Evolutionary conservation across 2,888 invertebrate species (phyloP), one percentile per base, ranked within the genome.

Genomic region (Argyresthia goedartella): DNA sequence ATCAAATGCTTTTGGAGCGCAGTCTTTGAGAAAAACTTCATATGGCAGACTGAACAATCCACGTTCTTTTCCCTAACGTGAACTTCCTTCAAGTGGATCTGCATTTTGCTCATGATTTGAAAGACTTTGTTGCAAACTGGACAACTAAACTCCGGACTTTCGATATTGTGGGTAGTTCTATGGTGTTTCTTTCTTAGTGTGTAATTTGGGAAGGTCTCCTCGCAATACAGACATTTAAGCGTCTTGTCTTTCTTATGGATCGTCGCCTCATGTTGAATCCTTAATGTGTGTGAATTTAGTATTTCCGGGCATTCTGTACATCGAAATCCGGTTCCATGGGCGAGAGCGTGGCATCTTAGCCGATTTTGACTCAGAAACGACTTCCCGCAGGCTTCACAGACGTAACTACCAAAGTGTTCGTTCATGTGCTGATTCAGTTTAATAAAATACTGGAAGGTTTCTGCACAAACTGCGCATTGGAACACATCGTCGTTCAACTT

Each of bases 1-100:
- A 87, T 60, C 81, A 88, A 86, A 51, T 89, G 89, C 25, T 86
- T 84, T 35, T 84, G 80, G 0, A 89, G 74, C 45, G 84, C 86
- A 0, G 82, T 81, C 4, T 71, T 78, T 0, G 87, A 87, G 51
- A 87, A 88, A 57, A 89, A 89, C 52, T 73, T 78, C 42, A 80
- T 80, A 0, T 84, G 88, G 53, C 89, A 89, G 55, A 88, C 66
- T 0, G 76, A 59, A 49, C 89, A 89, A 0, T 75, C 56, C 48
- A 75, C 88, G 49, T 85, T 79, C 60, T 76, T 82, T 60, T 85
- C 86, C 2, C 70, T 69, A 0, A 84, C 64, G 51, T 88, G 88
- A 0, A 88, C 84, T 43, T 79, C 78, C 51, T 77, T 78, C 1
- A 79, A 51, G 57, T 86, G 86, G 0, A 67, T 66, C 52, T 66